Percentiles rank a stretch among this genome's conserved stretches.
phyloP scores from a whole-genome alignment of 1,140 invertebrate species.

The Phocides pigmalion region DNA sequence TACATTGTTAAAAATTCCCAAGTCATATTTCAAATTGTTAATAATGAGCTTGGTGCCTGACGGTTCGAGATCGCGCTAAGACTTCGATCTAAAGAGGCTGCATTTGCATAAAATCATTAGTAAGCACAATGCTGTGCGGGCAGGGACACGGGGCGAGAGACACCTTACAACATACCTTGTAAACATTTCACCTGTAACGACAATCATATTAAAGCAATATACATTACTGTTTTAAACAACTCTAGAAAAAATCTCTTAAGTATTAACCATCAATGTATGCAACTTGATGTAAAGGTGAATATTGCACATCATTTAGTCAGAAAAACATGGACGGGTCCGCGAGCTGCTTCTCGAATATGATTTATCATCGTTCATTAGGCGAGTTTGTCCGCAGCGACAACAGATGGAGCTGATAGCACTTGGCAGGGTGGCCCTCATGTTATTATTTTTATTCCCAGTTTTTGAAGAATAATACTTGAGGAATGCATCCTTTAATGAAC shows the following conservation, averaged over 20 bases:
- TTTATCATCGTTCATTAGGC: conserved; percentile 83
- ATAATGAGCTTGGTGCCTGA: conserved; percentile 82
- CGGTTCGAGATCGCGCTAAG: conserved; percentile 82
- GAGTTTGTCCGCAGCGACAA: conserved; percentile 83
- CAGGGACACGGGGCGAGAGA: conserved; percentile 76
- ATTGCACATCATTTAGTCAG: conserved; percentile 43
- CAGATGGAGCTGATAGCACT: conserved; percentile 83
- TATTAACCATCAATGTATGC: conserved; percentile 50
- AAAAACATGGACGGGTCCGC: conserved; percentile 64
- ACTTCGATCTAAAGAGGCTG: conserved; percentile 82
- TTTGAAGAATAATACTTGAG: conserved; percentile 82
- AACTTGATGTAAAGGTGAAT: conserved; percentile 30
- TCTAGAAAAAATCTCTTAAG: neutral
- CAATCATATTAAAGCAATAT: conserved; percentile 15
- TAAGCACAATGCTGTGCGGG: conserved; percentile 81
- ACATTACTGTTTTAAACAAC: conserved; percentile 46
- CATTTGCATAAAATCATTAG: conserved; percentile 84
- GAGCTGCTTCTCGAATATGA: conserved; percentile 82
- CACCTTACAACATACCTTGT: conserved; percentile 69
- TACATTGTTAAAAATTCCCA: conserved; percentile 72
- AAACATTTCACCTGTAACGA: conserved; percentile 52
- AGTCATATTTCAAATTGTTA: conserved; percentile 82
- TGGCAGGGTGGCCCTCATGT: conserved; percentile 81
- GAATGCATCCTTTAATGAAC: conserved; percentile 82
- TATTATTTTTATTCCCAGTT: conserved; percentile 83